Percentiles rank a stretch among this genome's conserved stretches.
These are phyloP conservation scores for Cryptocheilus praepositus DNA, from an alignment of 2,888 invertebrate genomes.

Conservation along the genomic window DNA sequence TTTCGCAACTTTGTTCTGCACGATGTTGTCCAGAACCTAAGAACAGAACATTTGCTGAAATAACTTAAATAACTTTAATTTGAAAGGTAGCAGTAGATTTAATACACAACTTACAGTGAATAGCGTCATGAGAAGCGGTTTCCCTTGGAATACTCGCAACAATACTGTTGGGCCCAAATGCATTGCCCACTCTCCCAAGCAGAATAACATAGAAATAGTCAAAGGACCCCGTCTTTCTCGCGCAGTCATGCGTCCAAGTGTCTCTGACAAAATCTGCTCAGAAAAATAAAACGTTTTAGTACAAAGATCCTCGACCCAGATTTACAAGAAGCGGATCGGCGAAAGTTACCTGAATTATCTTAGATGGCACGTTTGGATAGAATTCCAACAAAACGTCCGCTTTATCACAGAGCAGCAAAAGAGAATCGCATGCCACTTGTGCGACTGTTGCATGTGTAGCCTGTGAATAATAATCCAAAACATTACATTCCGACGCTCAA, in stretches of 20 bases:
- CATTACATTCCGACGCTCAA: no score
- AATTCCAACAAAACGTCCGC: conserved; percentile 82
- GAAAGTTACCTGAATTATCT: conserved; percentile 77
- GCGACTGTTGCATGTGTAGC: conserved; percentile 80
- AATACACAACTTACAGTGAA: conserved; percentile 79
- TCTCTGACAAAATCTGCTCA: conserved; percentile 75
- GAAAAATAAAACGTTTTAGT: conserved; percentile 3
- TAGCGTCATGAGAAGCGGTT: conserved; percentile 81
- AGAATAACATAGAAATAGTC: conserved; percentile 88
- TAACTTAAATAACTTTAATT: background rate
- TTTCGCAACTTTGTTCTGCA: conserved; percentile 65
- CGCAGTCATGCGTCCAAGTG: conserved; percentile 76
- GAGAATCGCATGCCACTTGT: conserved; percentile 88
- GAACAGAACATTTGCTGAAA: conserved; percentile 17
- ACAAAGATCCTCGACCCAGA: background rate
- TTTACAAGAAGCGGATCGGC: background rate
- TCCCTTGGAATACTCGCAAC: conserved; percentile 77
- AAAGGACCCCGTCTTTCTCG: conserved; percentile 77
- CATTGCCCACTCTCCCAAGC: conserved; percentile 96
- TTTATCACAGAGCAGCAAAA: conserved; percentile 87
- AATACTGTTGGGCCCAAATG: conserved; percentile 83
- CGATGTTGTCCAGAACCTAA: conserved; percentile 70
- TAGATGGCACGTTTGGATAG: conserved; percentile 85
- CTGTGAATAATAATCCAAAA: conserved; percentile 49
- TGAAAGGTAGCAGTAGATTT: background rate